Percentiles rank a stretch among this genome's conserved stretches.
Evolutionary conservation across 2,113 vertebrate genomes (phyloP).

Genomic region (Symphodus melops): DNA sequence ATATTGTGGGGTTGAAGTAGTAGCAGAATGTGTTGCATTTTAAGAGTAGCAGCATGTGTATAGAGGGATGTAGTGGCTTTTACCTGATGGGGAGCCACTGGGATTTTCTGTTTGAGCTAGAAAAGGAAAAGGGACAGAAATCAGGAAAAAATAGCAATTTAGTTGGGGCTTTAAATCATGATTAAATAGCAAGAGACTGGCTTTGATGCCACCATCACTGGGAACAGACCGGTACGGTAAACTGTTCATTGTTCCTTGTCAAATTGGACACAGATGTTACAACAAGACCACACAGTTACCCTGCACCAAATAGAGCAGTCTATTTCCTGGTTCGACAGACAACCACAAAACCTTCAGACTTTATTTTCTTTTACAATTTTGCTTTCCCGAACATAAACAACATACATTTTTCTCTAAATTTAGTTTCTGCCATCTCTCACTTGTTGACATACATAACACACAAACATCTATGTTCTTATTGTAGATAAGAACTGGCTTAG

Average conservation of each 20-base stretch:
- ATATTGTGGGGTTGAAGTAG: not conserved
- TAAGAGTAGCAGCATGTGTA: not conserved
- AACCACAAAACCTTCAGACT: not conserved
- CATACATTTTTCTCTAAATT: not conserved
- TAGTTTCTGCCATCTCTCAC: no score
- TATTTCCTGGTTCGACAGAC: not conserved
- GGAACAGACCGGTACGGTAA: no score
- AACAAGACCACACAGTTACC: not conserved
- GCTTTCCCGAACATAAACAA: no score
- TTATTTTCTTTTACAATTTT: not conserved
- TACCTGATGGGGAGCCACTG: slow-evolving; percentile 19
- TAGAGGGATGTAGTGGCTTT: not conserved
- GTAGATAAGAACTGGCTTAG: no score
- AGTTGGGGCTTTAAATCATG: not conserved
- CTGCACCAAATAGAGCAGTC: not conserved
- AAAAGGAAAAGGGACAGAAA: slow-evolving; percentile 12
- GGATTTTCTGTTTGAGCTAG: slow-evolving; percentile 29
- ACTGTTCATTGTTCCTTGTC: not conserved
- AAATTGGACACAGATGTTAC: no score
- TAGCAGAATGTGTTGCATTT: not conserved
- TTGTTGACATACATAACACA: no score
- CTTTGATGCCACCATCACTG: no score
- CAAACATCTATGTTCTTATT: no score
- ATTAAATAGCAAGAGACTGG: not conserved
- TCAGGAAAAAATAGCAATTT: not conserved